A percentile compares a stretch with the other conserved stretches of the same genome.
Conservation (phyloP, 35 echinoderm and acorn worm genomes). For the Ptychodera flava region DNA sequence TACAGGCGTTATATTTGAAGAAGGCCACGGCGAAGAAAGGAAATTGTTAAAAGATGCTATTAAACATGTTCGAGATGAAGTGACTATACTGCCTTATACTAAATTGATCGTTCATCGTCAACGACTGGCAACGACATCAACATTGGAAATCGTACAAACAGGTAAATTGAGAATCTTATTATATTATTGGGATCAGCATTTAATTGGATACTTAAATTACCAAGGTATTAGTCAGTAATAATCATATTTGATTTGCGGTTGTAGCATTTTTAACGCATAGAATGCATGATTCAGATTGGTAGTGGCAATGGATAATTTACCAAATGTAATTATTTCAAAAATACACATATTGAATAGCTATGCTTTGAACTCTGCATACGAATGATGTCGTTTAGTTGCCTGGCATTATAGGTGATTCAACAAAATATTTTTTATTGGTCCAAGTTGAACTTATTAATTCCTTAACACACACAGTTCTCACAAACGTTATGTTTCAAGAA, state of each 20-base stretch:
- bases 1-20: background rate
- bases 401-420: no score
- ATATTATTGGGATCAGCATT: no score
- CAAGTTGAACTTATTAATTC: no score
- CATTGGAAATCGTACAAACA: background rate
- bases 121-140: background rate
- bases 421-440: no score
- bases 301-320: background rate
- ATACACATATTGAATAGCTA: background rate
- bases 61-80: background rate
- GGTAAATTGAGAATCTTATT: no score
- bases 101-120: background rate
- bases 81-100: background rate
- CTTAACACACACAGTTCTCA: no score
- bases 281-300: background rate
- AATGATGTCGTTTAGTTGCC: no score
- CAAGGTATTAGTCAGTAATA: background rate
- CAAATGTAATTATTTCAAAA: background rate
- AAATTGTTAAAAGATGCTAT: background rate
- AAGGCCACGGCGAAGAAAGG: background rate
- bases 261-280: background rate
- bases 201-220: no score
- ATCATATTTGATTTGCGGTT: background rate
- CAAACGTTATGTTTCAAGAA: no score
- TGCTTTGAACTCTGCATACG: no score